Conservation (phyloP, 2,797 vertebrate species). For the Sarcophilus harrisii region DNA sequence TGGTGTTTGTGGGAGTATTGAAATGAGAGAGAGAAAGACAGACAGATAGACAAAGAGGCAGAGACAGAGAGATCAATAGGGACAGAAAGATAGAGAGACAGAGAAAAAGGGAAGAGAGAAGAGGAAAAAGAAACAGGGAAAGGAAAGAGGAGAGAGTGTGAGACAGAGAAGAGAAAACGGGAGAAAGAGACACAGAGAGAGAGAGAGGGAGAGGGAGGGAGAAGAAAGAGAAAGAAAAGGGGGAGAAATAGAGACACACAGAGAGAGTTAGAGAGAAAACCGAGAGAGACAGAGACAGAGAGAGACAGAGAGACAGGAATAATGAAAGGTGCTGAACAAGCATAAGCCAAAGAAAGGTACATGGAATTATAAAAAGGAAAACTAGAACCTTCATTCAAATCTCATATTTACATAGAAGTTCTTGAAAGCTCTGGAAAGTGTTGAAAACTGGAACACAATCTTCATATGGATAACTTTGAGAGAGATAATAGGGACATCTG, state of each 20-base stretch:
- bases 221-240: neutral
- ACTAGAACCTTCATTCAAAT: neutral
- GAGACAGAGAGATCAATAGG: neutral
- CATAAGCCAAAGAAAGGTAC: neutral
- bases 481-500: neutral
- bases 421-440: constrained; percentile 1
- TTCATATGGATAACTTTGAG: neutral
- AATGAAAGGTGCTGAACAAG: neutral
- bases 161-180: neutral
- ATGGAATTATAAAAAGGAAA: constrained; percentile 22
- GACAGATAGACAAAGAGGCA: neutral
- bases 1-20: constrained; percentile 39
- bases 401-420: constrained; percentile 1
- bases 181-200: neutral
- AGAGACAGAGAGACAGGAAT: neutral
- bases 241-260: neutral
- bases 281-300: neutral
- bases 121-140: neutral
- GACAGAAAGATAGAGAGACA: neutral
- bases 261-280: neutral
- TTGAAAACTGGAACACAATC: neutral
- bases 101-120: neutral
- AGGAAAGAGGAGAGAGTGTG: too few species aligned
- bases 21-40: neutral
- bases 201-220: too few species aligned